Base-by-base conservation (phyloP, 2,797 vertebrate species). In the Aselliscus stoliczkanus region DNA sequence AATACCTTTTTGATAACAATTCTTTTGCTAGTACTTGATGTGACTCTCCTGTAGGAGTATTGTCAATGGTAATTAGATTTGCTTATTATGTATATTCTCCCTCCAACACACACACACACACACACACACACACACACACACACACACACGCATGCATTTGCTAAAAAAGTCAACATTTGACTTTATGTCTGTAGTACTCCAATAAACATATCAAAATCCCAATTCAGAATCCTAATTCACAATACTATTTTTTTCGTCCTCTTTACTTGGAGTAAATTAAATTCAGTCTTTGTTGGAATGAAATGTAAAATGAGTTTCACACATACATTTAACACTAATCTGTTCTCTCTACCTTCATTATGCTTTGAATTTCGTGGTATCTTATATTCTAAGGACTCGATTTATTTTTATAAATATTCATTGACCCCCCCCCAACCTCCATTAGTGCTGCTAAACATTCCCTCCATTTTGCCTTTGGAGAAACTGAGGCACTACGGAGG, bases 251-350 rank as follows among this genome's bases (percentile, higher is more conserved):
- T 88, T 47, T 13, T 86, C 72, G 82, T 91, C 62, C 77, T 82
- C 82, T 56, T 92, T 85, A 87, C 47, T 95, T 84, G 11, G 90
- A 97, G 93, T 96, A 98, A 96, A 97, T 97, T 93, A 97, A 97
- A 97, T 96, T 94, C 97, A 97, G 97, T 90, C 90, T 97, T 97
- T 97, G 95, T 97, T 97, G 97, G 97, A 97, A 97, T 91, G 97
- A 97, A 97, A 98, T 96, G 69, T 91, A 95, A 96, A 97, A 96
- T 97, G 96, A 94, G 97, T 96, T 98, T 96, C 97, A 96, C 97
- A 97, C 97, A 96, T 96, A 98, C 81, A 96, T 96, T 96, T 97
- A 96, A 97, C 97, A 96, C 90, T 97, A 95, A 97, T 97, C 97
- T 98, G 97, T 97, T 97, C 97, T 93, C 94, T 60, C 77, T 95